Evolutionary conservation across 1,140 invertebrate species (phyloP).

Genomic region (Lycorma delicatula): DNA sequence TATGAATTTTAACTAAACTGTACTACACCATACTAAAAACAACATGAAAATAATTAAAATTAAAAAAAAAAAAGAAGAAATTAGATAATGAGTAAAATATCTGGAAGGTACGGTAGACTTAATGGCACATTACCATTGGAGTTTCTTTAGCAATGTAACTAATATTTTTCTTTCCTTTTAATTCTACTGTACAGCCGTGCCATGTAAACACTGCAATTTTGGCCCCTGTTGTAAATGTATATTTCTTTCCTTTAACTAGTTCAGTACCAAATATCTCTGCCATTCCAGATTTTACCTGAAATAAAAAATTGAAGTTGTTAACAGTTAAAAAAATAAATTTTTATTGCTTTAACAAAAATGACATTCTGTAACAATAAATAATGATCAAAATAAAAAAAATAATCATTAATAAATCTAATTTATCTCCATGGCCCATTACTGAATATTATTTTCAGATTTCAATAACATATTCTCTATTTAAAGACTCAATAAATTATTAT

Average conservation of each 20-base stretch:
- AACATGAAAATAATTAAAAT: no score
- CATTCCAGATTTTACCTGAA: conserved; percentile 71
- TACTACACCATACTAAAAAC: no score
- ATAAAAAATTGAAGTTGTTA: conserved; percentile 22
- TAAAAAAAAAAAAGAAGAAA: no score
- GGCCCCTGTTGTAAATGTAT: conserved; percentile 80
- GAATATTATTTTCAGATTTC: no score
- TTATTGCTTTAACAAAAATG: background rate
- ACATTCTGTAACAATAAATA: background rate
- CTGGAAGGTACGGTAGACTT: no score
- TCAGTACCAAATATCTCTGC: conserved; percentile 98
- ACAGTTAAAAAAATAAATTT: background rate
- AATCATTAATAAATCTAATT: no score
- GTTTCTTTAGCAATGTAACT: conserved; percentile 93
- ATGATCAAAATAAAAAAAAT: background rate
- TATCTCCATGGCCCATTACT: no score
- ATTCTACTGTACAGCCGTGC: conserved; percentile 81
- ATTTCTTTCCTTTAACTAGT: conserved; percentile 85
- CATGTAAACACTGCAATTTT: conserved; percentile 96
- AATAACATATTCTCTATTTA: no score
- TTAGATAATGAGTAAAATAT: no score
- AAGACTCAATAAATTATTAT: no score
- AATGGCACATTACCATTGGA: conserved; percentile 85
- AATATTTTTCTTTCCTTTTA: conserved; percentile 81
- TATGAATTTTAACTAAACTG: no score